These are phyloP conservation scores for Rhadina sibilatrix DNA, from an alignment of 2,113 vertebrate genomes.

Conservation along the genomic window DNA sequence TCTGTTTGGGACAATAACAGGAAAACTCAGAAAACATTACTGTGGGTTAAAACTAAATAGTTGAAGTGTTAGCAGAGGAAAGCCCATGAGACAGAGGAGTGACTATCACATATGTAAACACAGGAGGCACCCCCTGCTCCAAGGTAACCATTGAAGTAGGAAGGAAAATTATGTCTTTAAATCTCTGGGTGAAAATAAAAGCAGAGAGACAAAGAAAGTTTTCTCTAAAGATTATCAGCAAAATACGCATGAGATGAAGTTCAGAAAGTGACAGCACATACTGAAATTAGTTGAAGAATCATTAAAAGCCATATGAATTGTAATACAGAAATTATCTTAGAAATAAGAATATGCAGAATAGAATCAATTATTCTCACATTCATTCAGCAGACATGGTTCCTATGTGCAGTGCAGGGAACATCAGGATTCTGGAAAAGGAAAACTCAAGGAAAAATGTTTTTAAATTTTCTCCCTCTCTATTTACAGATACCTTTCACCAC, in stretches of 20 bases:
- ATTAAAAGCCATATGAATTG: not conserved
- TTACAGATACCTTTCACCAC: not conserved
- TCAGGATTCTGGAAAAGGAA: not conserved
- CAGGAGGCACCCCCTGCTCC: not conserved
- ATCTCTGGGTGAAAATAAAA: not conserved
- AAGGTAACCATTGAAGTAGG: accelerated
- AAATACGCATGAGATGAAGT: not conserved
- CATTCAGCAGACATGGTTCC: not conserved
- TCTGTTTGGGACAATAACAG: not conserved
- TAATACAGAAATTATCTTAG: not conserved
- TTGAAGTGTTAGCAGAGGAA: not conserved
- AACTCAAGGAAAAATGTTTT: not conserved
- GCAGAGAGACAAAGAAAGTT: not conserved
- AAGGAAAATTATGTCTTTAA: not conserved
- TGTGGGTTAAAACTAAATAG: not conserved
- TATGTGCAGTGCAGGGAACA: not conserved
- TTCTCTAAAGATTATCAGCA: not conserved
- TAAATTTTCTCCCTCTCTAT: not conserved
- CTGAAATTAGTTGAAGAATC: not conserved
- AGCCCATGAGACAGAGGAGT: not conserved
- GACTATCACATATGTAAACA: not conserved
- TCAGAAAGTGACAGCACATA: not conserved
- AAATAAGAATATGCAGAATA: not conserved
- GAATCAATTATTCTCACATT: not conserved
- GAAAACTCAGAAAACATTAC: not conserved